A percentile compares a stretch with the other conserved stretches of the same genome.
Evolutionary conservation across 2,888 invertebrate genomes (phyloP).

Genomic region (Lithodes maja): DNA sequence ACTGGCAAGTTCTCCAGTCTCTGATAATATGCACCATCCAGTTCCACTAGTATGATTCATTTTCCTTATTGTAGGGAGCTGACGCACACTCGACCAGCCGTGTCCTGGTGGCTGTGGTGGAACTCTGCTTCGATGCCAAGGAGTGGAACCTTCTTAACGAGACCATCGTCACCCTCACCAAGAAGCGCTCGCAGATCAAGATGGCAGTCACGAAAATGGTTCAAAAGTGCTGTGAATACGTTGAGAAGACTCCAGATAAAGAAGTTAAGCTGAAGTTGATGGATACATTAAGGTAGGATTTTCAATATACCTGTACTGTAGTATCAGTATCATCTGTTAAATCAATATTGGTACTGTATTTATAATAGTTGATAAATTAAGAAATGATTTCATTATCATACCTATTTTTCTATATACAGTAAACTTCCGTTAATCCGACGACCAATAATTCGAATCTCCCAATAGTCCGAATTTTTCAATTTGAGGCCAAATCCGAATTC

Average conservation of each 20-base stretch:
- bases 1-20: too few relatives aligned
- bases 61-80: conserved; percentile 81
- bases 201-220: conserved; percentile 98
- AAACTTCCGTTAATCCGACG: too few relatives aligned
- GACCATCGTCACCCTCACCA: conserved; percentile 91
- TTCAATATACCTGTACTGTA: conserved; percentile 9
- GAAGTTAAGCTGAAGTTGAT: conserved; percentile 95
- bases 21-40: too few relatives aligned
- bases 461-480: too few relatives aligned
- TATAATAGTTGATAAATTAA: too few relatives aligned
- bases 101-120: conserved; percentile 93
- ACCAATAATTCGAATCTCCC: too few relatives aligned
- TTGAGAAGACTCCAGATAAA: conserved; percentile 93
- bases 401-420: too few relatives aligned
- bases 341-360: neutral
- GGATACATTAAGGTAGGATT: conserved; percentile 90
- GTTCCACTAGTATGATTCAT: too few relatives aligned
- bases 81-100: conserved; percentile 97
- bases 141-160: conserved; percentile 96
- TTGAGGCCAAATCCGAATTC: too few relatives aligned
- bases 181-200: conserved; percentile 96
- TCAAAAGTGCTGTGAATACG: conserved; percentile 90
- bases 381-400: too few relatives aligned
- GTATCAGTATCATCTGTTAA: conserved; percentile 47
- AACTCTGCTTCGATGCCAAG: conserved; percentile 89